phyloP scores from a whole-genome alignment of 2,797 vertebrate genomes.

The Eulemur mongoz region DNA sequence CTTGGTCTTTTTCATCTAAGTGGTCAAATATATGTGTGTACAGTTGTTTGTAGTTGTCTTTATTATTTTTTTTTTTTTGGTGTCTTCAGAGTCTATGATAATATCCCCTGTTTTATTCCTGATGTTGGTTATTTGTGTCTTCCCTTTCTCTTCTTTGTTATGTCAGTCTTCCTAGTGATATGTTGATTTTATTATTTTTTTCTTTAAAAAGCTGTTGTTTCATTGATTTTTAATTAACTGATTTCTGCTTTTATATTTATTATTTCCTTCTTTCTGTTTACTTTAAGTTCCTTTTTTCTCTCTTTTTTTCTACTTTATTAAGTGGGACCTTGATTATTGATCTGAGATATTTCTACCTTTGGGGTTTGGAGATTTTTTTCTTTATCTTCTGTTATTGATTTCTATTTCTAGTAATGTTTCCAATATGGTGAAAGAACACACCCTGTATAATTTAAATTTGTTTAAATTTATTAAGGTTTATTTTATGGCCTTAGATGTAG shows the following conservation, averaged over 20 bases:
- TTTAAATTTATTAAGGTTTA: not conserved
- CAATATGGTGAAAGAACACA: not conserved
- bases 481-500: not conserved
- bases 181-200: not conserved
- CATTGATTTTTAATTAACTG: not conserved
- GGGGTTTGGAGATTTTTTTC: not conserved
- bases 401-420: not conserved
- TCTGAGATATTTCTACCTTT: not conserved
- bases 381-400: not conserved
- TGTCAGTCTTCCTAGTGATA: not conserved
- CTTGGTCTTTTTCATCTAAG: not conserved
- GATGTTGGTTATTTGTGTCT: not conserved
- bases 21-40: not conserved
- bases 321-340: not conserved
- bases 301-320: not conserved
- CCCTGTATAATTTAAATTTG: not conserved
- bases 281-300: not conserved
- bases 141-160: not conserved
- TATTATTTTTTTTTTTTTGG: not conserved
- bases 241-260: not conserved
- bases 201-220: not conserved
- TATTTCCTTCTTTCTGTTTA: not conserved
- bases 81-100: too few relatives aligned
- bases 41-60: not conserved
- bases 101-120: not conserved